Conservation (phyloP, 2,888 invertebrate genomes). For the Drosophila koepferae region DNA sequence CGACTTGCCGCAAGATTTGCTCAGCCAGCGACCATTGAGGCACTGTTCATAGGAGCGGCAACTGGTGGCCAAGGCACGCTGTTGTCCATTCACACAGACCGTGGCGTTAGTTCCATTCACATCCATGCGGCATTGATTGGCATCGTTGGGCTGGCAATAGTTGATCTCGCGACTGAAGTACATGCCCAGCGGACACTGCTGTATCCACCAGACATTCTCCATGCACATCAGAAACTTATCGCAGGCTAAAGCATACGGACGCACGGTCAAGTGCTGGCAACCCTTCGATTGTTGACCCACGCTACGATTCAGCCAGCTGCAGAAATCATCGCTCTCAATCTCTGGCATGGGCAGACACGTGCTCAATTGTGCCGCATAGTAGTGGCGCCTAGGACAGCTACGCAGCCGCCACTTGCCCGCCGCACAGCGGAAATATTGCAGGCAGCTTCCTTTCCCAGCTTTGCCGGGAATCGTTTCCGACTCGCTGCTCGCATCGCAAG, state of each 20-base stretch:
- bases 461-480: constrained; percentile 41
- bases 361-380: constrained; percentile 51
- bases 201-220: constrained; percentile 80
- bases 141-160: constrained; percentile 76
- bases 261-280: constrained; percentile 66
- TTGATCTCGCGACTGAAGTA: constrained; percentile 76
- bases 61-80: constrained; percentile 39
- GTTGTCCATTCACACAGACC: constrained; percentile 36
- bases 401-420: constrained; percentile 74
- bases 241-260: constrained; percentile 65
- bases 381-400: constrained; percentile 66
- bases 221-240: constrained; percentile 77
- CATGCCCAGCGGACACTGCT: constrained; percentile 78
- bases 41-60: constrained; percentile 68
- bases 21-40: constrained; percentile 30
- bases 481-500: constrained; percentile 61
- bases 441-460: constrained; percentile 55
- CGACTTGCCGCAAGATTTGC: constrained; percentile 24
- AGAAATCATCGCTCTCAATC: constrained; percentile 29
- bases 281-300: neutral
- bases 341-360: constrained; percentile 60
- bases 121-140: constrained; percentile 48
- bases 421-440: constrained; percentile 76
- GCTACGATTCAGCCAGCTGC: constrained; percentile 21
- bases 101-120: neutral